Evolutionary conservation across 30 jellyfish, hydroid and myxozoan genomes (phyloP).

Genomic region (Hydractinia symbiolongicarpus): DNA sequence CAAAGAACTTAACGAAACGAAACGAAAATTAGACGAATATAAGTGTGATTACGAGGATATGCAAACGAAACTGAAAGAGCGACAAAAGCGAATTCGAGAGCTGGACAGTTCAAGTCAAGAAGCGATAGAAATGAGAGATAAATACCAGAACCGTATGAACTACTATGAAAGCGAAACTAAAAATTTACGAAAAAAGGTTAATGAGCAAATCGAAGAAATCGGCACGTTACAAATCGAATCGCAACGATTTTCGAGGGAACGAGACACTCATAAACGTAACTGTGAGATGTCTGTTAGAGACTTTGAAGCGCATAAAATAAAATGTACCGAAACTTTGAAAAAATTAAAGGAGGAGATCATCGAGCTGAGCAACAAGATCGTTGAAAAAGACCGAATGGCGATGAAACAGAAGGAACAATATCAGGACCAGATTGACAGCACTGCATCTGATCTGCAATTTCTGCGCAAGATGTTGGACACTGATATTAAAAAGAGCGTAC

Average conservation of each 20-base stretch:
- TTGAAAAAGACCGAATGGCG: slow-evolving; percentile 81
- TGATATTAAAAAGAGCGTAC: slow-evolving; percentile 23
- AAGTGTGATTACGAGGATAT: slow-evolving; percentile 57
- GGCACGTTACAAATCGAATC: slow-evolving; percentile 55
- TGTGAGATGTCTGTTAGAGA: slow-evolving; percentile 49
- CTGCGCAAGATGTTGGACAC: slow-evolving; percentile 47
- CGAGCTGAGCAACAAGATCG: slow-evolving; percentile 60
- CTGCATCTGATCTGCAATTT: slow-evolving; percentile 70
- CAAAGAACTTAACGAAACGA: slow-evolving; percentile 44
- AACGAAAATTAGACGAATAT: slow-evolving; percentile 29
- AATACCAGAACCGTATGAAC: slow-evolving; percentile 19
- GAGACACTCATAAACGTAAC: slow-evolving; percentile 34
- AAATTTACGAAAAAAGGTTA: slow-evolving; percentile 38
- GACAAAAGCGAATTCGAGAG: slow-evolving; percentile 49
- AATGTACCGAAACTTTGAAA: slow-evolving; percentile 55
- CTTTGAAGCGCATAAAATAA: slow-evolving; percentile 69
- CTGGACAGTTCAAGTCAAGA: slow-evolving; percentile 37
- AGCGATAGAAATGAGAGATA: slow-evolving; percentile 23
- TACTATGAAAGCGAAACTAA: slow-evolving; percentile 55
- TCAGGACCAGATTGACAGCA: slow-evolving; percentile 84
- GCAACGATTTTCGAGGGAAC: slow-evolving; percentile 62
- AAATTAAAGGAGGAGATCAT: slow-evolving; percentile 70
- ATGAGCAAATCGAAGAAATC: slow-evolving; percentile 58
- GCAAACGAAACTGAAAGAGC: slow-evolving; percentile 44
- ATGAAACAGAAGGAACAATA: slow-evolving; percentile 72